These are phyloP conservation scores for Atherinosoma microstoma DNA, from an alignment of 2,797 vertebrate species.

Conservation along the genomic window DNA sequence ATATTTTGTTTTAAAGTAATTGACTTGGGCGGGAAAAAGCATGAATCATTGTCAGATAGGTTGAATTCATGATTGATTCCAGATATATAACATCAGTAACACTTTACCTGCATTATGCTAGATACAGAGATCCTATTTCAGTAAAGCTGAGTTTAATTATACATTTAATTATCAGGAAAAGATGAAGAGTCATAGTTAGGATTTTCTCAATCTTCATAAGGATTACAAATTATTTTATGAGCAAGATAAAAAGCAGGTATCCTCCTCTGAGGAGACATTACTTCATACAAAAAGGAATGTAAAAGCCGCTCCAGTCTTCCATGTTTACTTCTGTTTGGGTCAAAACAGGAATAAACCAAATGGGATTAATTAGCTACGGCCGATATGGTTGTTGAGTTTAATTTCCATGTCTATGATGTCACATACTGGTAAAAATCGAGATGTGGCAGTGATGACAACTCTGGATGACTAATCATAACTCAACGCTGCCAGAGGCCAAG, in stretches of 20 bases:
- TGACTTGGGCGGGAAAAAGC: slow-evolving; percentile 37
- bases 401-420: slow-evolving; percentile 69
- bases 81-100: slow-evolving; percentile 8
- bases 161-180: neutral
- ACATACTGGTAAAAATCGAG: slow-evolving; percentile 48
- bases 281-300: slow-evolving; percentile 47
- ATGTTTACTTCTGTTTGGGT: slow-evolving; percentile 63
- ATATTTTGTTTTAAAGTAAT: slow-evolving; percentile 65
- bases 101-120: slow-evolving; percentile 18
- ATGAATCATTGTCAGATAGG: slow-evolving; percentile 55
- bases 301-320: slow-evolving; percentile 54
- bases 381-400: slow-evolving; percentile 57
- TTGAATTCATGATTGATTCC: slow-evolving; percentile 35
- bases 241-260: slow-evolving; percentile 31
- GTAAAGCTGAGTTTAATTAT: slow-evolving; percentile 16
- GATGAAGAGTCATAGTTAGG: neutral
- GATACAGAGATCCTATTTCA: neutral
- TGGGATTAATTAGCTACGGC: slow-evolving; percentile 48
- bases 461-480: slow-evolving; percentile 58
- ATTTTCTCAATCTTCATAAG: slow-evolving; percentile 3
- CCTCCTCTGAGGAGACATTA: slow-evolving; percentile 54
- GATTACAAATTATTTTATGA: slow-evolving; percentile 19
- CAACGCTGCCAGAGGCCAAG: slow-evolving; percentile 41
- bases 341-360: slow-evolving; percentile 30
- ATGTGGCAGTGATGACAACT: slow-evolving; percentile 55